Evolutionary conservation across 2,888 invertebrate genomes (phyloP).

Genomic region (Synergus itoensis): DNA sequence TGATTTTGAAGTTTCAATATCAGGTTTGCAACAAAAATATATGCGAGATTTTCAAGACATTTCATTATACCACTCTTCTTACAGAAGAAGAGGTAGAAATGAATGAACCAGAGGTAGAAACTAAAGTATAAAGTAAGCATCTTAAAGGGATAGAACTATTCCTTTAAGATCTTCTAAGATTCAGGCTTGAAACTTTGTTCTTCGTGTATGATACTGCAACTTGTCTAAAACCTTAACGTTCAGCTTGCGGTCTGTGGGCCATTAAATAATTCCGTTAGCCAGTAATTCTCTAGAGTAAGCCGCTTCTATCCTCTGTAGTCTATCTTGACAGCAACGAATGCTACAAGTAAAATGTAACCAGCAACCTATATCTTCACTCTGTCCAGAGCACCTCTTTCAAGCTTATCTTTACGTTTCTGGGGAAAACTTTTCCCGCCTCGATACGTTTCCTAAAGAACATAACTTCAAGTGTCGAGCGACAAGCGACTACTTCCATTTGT

Average conservation of each 20-base stretch:
- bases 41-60: no score
- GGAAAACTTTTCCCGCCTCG: background rate
- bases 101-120: background rate
- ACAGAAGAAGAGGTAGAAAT: no score
- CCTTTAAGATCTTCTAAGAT: background rate
- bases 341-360: conserved; percentile 19
- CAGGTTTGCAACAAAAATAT: no score
- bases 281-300: conserved; percentile 16
- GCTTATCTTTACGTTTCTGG: background rate
- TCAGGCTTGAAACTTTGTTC: conserved; percentile 18
- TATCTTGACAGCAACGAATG: background rate
- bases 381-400: background rate
- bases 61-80: no score
- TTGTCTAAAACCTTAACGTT: background rate
- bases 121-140: background rate
- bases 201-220: conserved; percentile 23
- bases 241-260: conserved; percentile 23
- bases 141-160: background rate
- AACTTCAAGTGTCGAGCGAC: background rate
- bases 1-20: no score
- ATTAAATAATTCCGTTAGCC: conserved; percentile 36
- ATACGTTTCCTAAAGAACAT: background rate
- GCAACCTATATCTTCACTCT: background rate
- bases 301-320: background rate
- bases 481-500: background rate